phyloP scores from a whole-genome alignment of 2,113 vertebrate genomes.

The Dromas ardeola region DNA sequence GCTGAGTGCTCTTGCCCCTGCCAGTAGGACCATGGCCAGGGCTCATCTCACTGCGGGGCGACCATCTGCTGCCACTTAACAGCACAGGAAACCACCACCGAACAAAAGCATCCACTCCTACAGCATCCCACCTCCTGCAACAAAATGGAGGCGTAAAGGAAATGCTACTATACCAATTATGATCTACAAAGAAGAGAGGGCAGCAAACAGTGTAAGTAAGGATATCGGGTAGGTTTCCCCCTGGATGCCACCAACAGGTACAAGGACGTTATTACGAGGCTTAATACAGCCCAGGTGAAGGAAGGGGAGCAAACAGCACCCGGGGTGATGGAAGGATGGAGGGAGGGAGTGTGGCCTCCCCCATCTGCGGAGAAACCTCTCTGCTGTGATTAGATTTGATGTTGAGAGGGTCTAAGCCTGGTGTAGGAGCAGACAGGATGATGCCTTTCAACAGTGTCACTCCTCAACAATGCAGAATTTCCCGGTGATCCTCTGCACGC shows the following conservation, averaged over 20 bases:
- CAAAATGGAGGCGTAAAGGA: constrained; percentile 38
- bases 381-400: neutral
- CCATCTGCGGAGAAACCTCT: neutral
- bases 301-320: neutral
- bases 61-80: constrained; percentile 74
- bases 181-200: neutral
- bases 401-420: neutral
- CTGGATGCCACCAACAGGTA: neutral
- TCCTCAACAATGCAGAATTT: constrained; percentile 21
- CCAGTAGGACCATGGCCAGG: constrained; percentile 68
- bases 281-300: neutral
- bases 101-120: constrained; percentile 58
- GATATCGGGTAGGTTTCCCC: neutral
- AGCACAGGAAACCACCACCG: constrained; percentile 65
- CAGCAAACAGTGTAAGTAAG: neutral
- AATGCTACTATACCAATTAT: neutral
- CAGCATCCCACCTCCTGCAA: constrained; percentile 50
- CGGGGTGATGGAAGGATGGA: neutral
- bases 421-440: neutral
- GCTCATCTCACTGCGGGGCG: constrained; percentile 60
- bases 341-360: neutral
- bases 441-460: neutral
- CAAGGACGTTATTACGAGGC: neutral
- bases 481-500: neutral
- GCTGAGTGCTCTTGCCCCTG: constrained; percentile 67